Evolutionary conservation across 2,888 invertebrate genomes (phyloP).

Genomic region (Tetanocera ferruginea): DNA sequence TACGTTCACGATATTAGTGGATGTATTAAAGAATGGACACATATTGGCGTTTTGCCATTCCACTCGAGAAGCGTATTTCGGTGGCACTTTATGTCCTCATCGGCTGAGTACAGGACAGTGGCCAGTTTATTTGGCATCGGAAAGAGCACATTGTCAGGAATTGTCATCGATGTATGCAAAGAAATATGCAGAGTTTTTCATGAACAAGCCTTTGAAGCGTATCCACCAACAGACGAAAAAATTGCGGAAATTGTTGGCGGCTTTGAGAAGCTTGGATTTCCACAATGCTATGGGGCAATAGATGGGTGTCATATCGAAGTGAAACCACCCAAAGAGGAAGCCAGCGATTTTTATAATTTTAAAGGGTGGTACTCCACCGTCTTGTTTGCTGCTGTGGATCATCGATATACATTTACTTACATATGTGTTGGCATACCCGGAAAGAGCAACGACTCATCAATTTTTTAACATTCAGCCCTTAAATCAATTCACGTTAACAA

Average conservation of each 20-base stretch:
- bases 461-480: conserved; percentile 41
- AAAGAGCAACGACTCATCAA: conserved; percentile 30
- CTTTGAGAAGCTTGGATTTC: no score
- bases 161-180: not conserved
- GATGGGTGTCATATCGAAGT: conserved; percentile 37
- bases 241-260: conserved; percentile 23
- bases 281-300: no score
- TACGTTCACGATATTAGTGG: no score
- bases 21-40: not conserved
- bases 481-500: conserved; percentile 20
- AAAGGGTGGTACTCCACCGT: conserved; percentile 39
- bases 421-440: conserved; percentile 37
- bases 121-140: not conserved
- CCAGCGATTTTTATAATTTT: conserved; percentile 32
- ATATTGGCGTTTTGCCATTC: not conserved
- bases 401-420: conserved; percentile 30
- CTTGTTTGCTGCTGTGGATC: no score
- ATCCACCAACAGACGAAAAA: conserved; percentile 23
- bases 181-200: conserved; percentile 1
- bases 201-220: conserved; percentile 5
- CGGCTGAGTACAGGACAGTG: not conserved
- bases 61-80: not conserved
- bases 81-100: not conserved
- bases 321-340: conserved; percentile 29
- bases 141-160: not conserved